Conservation (phyloP, 2,113 vertebrate species). For the Hipposideros armiger region DNA sequence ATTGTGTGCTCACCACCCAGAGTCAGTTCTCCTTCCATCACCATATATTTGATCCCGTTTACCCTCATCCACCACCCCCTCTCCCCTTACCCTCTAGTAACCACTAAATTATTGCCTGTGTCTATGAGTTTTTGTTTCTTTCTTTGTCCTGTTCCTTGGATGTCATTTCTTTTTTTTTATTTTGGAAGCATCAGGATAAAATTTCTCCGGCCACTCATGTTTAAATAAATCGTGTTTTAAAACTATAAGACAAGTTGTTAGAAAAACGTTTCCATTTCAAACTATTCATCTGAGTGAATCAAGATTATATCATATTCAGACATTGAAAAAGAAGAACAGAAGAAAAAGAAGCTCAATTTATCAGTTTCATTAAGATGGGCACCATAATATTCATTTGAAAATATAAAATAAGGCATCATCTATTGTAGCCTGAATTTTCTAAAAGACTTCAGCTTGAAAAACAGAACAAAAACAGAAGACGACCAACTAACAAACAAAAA, state of each 20-base stretch:
- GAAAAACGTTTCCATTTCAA: not conserved
- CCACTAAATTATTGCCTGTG: no score
- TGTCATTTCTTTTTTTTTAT: not conserved
- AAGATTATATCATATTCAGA: not conserved
- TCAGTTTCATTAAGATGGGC: not conserved
- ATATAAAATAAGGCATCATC: not conserved
- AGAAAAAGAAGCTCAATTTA: not conserved
- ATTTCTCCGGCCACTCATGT: not conserved
- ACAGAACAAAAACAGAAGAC: not conserved
- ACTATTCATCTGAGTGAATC: not conserved
- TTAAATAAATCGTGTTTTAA: not conserved
- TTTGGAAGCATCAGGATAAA: not conserved
- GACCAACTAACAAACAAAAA: not conserved
- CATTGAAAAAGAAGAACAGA: not conserved
- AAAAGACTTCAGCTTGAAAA: not conserved
- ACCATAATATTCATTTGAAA: not conserved
- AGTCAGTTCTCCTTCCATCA: no score
- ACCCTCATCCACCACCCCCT: no score
- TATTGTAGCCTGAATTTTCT: not conserved
- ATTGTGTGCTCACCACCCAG: no score
- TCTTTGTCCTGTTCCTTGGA: no score
- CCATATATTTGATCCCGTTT: no score
- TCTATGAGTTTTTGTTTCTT: no score
- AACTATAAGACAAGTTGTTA: not conserved
- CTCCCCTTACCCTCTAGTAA: no score